Evolutionary conservation across 2,797 vertebrate species (phyloP).

Genomic region (Enteromius thamalakanensis): DNA sequence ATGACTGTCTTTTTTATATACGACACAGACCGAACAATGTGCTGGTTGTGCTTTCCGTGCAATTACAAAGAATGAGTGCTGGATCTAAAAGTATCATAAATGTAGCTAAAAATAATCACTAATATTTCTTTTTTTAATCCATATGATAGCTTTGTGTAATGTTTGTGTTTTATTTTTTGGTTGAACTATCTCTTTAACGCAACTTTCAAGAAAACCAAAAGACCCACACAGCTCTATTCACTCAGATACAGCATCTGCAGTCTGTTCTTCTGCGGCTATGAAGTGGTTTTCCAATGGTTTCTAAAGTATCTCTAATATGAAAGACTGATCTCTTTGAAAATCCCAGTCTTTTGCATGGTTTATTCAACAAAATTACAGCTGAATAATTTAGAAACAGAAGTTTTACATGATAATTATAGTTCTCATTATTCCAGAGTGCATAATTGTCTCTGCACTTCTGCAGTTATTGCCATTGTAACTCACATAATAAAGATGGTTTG

Average conservation of each 20-base stretch:
- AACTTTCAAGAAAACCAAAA: slow-evolving; percentile 17
- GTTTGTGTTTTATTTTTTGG: not conserved
- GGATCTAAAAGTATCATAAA: not conserved
- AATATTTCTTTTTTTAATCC: not conserved
- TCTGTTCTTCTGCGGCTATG: slow-evolving; percentile 1
- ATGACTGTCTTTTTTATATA: not conserved
- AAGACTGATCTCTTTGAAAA: slow-evolving; percentile 60
- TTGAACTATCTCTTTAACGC: not conserved
- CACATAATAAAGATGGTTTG: slow-evolving; percentile 62
- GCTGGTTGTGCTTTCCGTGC: not conserved
- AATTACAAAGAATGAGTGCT: not conserved
- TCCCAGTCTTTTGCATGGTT: slow-evolving; percentile 66
- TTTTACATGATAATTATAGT: slow-evolving; percentile 70
- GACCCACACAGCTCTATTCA: not conserved
- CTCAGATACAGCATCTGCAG: slow-evolving; percentile 14
- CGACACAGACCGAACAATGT: not conserved
- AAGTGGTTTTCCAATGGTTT: slow-evolving; percentile 49
- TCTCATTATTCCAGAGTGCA: slow-evolving; percentile 68
- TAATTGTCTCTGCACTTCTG: slow-evolving; percentile 67
- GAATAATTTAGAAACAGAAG: slow-evolving; percentile 70
- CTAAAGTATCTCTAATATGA: slow-evolving; percentile 55
- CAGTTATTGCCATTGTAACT: slow-evolving; percentile 60
- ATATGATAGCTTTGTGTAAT: slow-evolving; percentile 1
- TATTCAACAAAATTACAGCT: slow-evolving; percentile 67
- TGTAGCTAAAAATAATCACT: not conserved